phyloP scores from a whole-genome alignment of 2,888 invertebrate species.

The Pachydiplax longipennis region DNA sequence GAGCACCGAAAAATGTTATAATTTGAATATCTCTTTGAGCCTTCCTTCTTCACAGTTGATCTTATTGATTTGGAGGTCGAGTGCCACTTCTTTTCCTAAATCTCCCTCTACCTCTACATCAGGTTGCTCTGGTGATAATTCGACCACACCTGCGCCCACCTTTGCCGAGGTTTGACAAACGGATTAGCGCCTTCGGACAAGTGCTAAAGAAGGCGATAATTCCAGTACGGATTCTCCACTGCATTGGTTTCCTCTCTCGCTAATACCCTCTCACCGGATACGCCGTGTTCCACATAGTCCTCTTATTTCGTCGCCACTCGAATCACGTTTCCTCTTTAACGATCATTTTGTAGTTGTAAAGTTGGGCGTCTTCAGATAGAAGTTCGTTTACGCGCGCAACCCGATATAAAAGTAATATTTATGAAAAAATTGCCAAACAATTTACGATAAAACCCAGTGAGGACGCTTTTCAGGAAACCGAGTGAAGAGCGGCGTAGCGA shows the following conservation, averaged over 20 bases:
- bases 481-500: no score
- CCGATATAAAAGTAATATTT: no score
- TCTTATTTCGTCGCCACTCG: background rate
- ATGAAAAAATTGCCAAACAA: no score
- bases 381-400: no score
- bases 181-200: slow-evolving; percentile 18
- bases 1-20: background rate
- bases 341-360: no score
- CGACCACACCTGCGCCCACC: slow-evolving; percentile 34
- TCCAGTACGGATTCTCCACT: slow-evolving; percentile 25
- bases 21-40: slow-evolving; percentile 17
- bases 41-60: slow-evolving; percentile 30
- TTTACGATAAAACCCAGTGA: no score
- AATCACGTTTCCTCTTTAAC: no score
- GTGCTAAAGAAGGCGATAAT: slow-evolving; percentile 27
- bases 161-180: slow-evolving; percentile 13
- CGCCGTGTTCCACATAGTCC: background rate
- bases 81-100: background rate
- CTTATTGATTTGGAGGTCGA: slow-evolving; percentile 39
- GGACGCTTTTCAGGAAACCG: no score
- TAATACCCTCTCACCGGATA: background rate
- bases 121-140: slow-evolving; percentile 21
- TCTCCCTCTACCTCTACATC: background rate
- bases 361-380: no score
- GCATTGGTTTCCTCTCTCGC: slow-evolving; percentile 18